Evolutionary conservation across 2,113 vertebrate genomes (phyloP).

Genomic region (Calyptomena viridis): DNA sequence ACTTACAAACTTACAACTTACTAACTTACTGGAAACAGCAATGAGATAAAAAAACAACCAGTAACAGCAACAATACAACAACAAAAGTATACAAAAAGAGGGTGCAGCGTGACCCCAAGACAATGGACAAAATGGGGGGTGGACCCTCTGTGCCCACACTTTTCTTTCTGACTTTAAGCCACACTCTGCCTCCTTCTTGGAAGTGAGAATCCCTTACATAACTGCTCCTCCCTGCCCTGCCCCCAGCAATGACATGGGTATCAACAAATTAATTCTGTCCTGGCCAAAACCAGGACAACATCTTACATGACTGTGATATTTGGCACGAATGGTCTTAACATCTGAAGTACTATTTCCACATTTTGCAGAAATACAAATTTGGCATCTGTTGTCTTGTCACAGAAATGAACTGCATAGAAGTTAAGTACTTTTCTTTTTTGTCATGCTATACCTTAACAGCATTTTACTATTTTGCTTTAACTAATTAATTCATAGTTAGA

Average conservation of each 20-base stretch:
- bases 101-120: too few species aligned
- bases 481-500: neutral
- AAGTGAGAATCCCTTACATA: neutral
- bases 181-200: neutral
- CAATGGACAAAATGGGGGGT: fast-evolving
- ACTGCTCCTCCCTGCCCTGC: neutral
- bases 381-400: neutral
- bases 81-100: neutral
- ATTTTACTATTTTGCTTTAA: neutral
- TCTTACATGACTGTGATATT: neutral
- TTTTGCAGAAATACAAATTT: neutral
- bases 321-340: neutral
- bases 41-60: neutral
- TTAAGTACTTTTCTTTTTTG: neutral
- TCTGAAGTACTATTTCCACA: neutral
- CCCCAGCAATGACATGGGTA: neutral
- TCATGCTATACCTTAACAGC: neutral
- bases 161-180: neutral
- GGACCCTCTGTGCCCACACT: fast-evolving
- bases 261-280: neutral
- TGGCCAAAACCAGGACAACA: neutral
- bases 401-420: neutral
- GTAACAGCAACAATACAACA: neutral
- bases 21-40: neutral
- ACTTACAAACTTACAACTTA: too few species aligned